Base-by-base conservation (phyloP, 2,888 invertebrate genomes). In the Phengaris alcon region DNA sequence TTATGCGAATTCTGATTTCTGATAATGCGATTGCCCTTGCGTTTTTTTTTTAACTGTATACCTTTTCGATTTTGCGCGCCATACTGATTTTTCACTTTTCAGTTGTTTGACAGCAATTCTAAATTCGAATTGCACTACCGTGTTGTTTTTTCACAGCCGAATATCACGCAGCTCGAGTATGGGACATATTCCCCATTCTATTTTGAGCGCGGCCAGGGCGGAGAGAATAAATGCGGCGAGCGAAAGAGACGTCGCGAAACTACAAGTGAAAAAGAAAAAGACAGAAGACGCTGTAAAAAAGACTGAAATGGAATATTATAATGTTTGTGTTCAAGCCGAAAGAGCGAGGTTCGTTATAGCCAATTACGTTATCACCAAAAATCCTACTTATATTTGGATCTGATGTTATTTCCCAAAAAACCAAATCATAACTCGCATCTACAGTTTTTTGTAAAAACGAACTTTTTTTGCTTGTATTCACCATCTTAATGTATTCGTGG, bases 301-400 rank as follows among this genome's bases (percentile, higher is more conserved):
- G 86, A 97, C 98, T 74, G 98, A 98, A 90, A 96, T 97, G 77
- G 98, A 98, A 84, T 99, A 98, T 90, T 98, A 98, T 84, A 97
- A 97, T 79, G 95, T 97, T 74, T 98, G 98, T 84, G 96, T 98
- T 79, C 95, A 98, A 82, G 97, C 98, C 52, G 99, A 99, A 91
- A 94, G 98, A 82, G 96, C 98, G 35, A 96, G 97, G 95, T 96
- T 93, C 80, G 77, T 51, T 75, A 22, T 15, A 44, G 75, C 70
- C 51, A 48, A 22, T 44, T 35, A 44, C 3, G 51, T 48, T 51
- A 64, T 8, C 1, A 22, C 22, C 52, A 52, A 52, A 6, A 48
- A 48, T 22, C 10, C 59, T 59, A 22, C 22, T 22, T 22, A 59
- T 59, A 68, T 68, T 68, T 68, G 15, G 68, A 68, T 68, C 15